Conservation (phyloP, 2,113 vertebrate genomes). For the Saguinus imperator region DNA sequence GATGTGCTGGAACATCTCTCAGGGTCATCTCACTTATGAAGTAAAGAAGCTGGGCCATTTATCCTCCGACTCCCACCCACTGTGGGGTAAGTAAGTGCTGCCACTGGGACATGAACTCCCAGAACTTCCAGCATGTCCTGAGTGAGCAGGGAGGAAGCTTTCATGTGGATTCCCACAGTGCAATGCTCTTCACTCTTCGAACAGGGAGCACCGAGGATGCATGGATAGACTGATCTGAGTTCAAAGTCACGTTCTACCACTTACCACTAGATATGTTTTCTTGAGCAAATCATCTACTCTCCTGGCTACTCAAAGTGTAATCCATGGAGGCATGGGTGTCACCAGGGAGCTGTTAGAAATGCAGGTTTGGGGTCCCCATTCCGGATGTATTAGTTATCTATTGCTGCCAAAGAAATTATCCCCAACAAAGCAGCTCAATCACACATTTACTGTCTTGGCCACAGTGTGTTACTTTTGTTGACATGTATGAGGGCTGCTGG, state of each 20-base stretch:
- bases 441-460: background rate
- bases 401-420: background rate
- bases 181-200: background rate
- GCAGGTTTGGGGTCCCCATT: background rate
- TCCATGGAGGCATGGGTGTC: background rate
- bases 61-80: background rate
- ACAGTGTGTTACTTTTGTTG: background rate
- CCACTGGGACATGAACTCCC: background rate
- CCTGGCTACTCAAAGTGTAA: background rate
- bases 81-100: background rate
- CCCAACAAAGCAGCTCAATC: background rate
- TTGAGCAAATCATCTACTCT: background rate
- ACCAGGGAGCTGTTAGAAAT: background rate
- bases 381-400: background rate
- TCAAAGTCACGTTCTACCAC: background rate
- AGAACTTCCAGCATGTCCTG: background rate
- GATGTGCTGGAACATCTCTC: background rate
- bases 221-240: background rate
- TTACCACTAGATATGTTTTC: background rate
- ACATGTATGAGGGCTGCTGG: background rate
- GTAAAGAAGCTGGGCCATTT: background rate
- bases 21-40: background rate
- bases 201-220: background rate
- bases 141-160: background rate
- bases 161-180: background rate